Evolutionary conservation across 1,140 invertebrate genomes (phyloP), one percentile per base, ranked within the genome.

Genomic region (Eueides isabella): DNA sequence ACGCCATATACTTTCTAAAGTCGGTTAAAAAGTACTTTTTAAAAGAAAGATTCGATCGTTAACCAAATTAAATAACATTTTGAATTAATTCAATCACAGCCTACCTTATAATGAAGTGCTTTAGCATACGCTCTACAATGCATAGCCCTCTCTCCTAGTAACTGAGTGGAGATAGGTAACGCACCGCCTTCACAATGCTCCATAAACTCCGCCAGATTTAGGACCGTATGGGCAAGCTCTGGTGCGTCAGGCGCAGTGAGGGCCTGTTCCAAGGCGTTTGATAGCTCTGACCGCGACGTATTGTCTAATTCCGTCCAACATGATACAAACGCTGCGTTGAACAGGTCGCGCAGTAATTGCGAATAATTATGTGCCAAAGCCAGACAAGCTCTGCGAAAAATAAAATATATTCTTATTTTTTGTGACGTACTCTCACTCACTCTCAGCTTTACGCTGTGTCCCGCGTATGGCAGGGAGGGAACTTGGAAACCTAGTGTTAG

Each of bases 191-290:
- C 99, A 87, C 98, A 99, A 86, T 99, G 99, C 83, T 99, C 99
- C 98, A 99, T 99, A 83, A 99, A 99, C 93, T 99, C 99, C 0
- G 98, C 98, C 30, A 99, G 93, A 93, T 99, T 99, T 2, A 99
- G 94, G 72, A 99, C 97, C 0, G 98, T 99, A 85, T 99, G 99
- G 0, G 98, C 99, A 33, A 99, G 97, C 91, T 99, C 99, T 0
- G 98, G 98, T 65, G 99, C 95, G 86, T 99, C 98, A 14, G 98
- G 98, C 1, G 98, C 97, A 62, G 96, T 97, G 0, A 99, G 89
- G 0, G 98, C 98, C 89, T 98, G 96, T 81, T 98, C 96, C 0
- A 99, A 87, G 7, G 97, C 98, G 65, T 96, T 94, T 4, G 99
- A 97, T 0, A 99, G 93, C 87, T 99, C 98, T 64, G 96, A 94